Conservation (phyloP, 2,888 invertebrate species). For the Harpalus rubripes region DNA sequence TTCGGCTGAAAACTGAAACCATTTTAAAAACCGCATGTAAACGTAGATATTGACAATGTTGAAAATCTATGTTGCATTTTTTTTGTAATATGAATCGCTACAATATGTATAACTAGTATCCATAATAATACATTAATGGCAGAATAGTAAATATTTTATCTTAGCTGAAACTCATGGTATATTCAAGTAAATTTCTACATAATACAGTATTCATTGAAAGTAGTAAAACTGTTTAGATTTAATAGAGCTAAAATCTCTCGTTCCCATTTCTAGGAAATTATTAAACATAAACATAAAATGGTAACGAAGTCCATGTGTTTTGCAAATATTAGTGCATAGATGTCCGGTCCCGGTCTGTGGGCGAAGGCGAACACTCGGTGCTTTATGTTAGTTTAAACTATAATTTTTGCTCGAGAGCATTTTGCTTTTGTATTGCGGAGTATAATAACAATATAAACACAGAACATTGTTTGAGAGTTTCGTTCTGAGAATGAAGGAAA, state of each 20-base stretch:
- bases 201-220: not conserved
- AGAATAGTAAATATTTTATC: too few relatives aligned
- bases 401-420: conserved; percentile 25
- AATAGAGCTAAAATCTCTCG: not conserved
- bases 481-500: not conserved
- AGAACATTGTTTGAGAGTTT: conserved; percentile 30
- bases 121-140: too few relatives aligned
- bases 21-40: too few relatives aligned
- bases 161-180: too few relatives aligned
- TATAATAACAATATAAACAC: conserved; percentile 37
- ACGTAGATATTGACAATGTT: too few relatives aligned
- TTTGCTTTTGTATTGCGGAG: conserved; percentile 5
- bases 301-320: not conserved
- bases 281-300: conserved; percentile 1
- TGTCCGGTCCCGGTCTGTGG: not conserved
- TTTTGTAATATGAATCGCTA: too few relatives aligned
- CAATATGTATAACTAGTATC: too few relatives aligned
- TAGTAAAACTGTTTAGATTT: conserved; percentile 13
- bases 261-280: not conserved
- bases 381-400: conserved; percentile 20
- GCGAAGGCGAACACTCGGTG: not conserved
- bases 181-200: too few relatives aligned
- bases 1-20: too few relatives aligned
- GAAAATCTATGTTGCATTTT: too few relatives aligned
- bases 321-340: conserved; percentile 19